phyloP scores from a whole-genome alignment of 2,113 vertebrate genomes.

The Hymenochirus boettgeri region DNA sequence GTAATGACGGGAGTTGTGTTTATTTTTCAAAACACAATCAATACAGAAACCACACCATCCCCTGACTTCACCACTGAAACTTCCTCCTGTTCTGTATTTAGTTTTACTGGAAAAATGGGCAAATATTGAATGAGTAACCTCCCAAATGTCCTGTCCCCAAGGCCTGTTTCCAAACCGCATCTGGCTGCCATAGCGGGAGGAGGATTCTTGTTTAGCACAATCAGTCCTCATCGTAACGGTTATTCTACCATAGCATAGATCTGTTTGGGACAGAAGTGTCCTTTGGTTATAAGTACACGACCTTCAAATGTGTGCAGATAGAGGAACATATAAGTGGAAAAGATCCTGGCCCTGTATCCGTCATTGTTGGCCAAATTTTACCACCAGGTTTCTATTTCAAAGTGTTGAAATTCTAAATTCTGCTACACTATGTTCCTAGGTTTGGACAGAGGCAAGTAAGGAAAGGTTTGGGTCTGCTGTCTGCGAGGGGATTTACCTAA shows the following conservation, averaged over 20 bases:
- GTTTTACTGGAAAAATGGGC: slow-evolving; percentile 24
- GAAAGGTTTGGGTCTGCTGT: too few species aligned
- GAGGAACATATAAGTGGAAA: too few species aligned
- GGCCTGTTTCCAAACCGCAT: slow-evolving; percentile 23
- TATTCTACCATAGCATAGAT: background rate
- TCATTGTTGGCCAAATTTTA: too few species aligned
- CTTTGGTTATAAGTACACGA: too few species aligned
- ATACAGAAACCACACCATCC: slow-evolving; percentile 8
- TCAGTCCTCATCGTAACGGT: too few species aligned
- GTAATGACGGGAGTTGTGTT: background rate
- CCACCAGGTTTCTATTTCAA: too few species aligned
- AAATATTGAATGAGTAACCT: slow-evolving; percentile 20
- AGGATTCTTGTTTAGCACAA: too few species aligned
- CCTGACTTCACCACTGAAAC: background rate
- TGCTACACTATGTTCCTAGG: too few species aligned
- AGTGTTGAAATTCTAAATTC: too few species aligned
- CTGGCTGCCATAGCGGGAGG: slow-evolving; percentile 21
- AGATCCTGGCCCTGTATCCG: background rate
- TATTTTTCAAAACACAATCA: slow-evolving; percentile 13
- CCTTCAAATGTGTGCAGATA: too few species aligned
- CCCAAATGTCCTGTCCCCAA: slow-evolving; percentile 1
- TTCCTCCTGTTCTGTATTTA: slow-evolving; percentile 23
- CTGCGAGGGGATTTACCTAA: too few species aligned
- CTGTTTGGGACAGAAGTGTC: background rate
- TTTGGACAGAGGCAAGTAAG: too few species aligned